Evolutionary conservation across 1,140 invertebrate species (phyloP).

Genomic region (Epicauta chinensis): DNA sequence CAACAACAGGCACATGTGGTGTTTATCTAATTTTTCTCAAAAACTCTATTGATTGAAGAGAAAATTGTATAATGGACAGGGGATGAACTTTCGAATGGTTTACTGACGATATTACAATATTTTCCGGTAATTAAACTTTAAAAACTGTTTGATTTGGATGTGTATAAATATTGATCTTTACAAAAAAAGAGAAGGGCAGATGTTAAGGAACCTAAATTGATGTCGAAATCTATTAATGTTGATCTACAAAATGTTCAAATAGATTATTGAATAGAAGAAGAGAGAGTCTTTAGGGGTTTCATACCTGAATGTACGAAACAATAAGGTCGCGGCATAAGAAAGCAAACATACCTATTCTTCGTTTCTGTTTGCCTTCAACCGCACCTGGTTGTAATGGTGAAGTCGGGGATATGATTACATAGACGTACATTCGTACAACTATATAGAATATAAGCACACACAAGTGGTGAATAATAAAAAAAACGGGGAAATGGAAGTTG

Average conservation of each 20-base stretch:
- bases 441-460: too few species aligned
- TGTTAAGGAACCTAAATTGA: conserved; percentile 16
- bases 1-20: neutral
- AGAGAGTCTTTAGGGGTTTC: conserved; percentile 7
- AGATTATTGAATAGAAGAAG: neutral
- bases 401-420: too few species aligned
- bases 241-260: too few species aligned
- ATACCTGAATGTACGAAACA: conserved; percentile 13
- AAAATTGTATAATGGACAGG: neutral
- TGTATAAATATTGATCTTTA: conserved; percentile 23
- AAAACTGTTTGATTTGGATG: conserved; percentile 19
- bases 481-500: too few species aligned
- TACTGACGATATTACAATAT: conserved; percentile 20
- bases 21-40: conserved; percentile 8
- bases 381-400: conserved; percentile 9
- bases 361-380: conserved; percentile 14
- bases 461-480: too few species aligned
- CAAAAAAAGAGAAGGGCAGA: conserved; percentile 14
- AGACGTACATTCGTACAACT: too few species aligned
- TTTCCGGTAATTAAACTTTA: conserved; percentile 22
- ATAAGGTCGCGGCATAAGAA: conserved; percentile 13
- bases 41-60: too few species aligned
- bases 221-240: conserved; percentile 18
- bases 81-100: neutral
- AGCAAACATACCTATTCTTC: conserved; percentile 11